Conservation (phyloP, 2,797 vertebrate species). For the Onychomys arenicola region DNA sequence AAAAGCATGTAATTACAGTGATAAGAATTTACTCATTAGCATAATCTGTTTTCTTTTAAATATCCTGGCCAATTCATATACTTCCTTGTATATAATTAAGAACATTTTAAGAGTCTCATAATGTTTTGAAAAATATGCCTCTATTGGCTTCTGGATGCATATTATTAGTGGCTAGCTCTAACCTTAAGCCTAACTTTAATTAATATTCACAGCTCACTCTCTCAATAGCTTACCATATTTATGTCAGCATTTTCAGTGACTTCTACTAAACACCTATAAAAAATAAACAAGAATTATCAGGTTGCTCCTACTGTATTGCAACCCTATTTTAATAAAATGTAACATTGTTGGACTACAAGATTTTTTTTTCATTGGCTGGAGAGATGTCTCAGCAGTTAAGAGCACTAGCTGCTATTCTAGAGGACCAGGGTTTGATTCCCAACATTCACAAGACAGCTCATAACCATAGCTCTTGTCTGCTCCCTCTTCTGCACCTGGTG, state of each 20-base stretch:
- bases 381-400: not conserved
- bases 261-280: not conserved
- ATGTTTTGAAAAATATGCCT: not conserved
- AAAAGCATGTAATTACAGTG: conserved; percentile 2
- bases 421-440: not conserved
- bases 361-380: not conserved
- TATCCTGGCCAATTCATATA: not conserved
- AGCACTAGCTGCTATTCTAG: not conserved
- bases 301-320: not conserved
- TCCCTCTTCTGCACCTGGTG: not conserved
- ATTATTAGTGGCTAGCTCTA: not conserved
- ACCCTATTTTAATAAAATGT: not conserved
- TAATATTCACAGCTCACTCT: not conserved
- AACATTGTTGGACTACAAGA: not conserved
- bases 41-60: not conserved
- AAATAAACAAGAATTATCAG: not conserved
- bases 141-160: not conserved
- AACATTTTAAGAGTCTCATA: not conserved
- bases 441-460: not conserved
- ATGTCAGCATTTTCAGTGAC: conserved; percentile 29
- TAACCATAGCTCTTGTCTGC: not conserved
- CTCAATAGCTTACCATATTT: not conserved
- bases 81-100: not conserved
- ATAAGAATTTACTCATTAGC: not conserved
- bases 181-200: not conserved